Conservation (phyloP, 1,140 invertebrate genomes). For the Drosophila navojoa region DNA sequence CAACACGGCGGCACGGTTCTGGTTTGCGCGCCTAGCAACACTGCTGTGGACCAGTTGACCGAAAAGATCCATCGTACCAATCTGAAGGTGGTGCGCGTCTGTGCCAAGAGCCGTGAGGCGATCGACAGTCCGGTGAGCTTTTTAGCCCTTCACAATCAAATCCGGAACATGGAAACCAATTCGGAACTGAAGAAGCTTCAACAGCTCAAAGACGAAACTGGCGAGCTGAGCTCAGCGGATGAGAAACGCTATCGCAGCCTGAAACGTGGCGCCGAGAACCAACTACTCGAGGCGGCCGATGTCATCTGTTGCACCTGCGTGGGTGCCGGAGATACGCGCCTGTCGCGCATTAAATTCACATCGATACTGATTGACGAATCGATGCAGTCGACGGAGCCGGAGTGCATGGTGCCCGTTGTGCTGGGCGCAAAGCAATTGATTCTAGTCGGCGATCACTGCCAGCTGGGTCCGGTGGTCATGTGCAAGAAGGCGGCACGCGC, state of each 20-base stretch:
- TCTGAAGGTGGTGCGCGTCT: constrained; percentile 97
- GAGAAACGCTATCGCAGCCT: constrained; percentile 97
- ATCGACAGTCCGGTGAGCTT: constrained; percentile 99
- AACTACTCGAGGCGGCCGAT: constrained; percentile 97
- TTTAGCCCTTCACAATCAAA: constrained; percentile 98
- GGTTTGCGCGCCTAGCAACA: constrained; percentile 99
- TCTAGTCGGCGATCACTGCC: constrained; percentile 99
- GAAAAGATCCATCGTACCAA: constrained; percentile 99
- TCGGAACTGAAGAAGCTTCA: constrained; percentile 97
- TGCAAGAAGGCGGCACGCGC: constrained; percentile 99
- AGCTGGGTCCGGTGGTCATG: constrained; percentile 99
- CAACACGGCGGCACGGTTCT: constrained; percentile 97
- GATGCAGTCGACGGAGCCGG: constrained; percentile 97
- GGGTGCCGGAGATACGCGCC: constrained; percentile 97
- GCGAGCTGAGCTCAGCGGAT: constrained; percentile 96
- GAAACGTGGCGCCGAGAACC: constrained; percentile 96
- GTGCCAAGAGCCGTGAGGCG: constrained; percentile 98
- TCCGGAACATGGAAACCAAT: constrained; percentile 95
- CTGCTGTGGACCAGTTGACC: constrained; percentile 99
- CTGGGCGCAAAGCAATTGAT: constrained; percentile 98
- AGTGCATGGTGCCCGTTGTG: constrained; percentile 99
- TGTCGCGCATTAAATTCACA: constrained; percentile 96
- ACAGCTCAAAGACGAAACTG: constrained; percentile 98
- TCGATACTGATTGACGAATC: constrained; percentile 99
- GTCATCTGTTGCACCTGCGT: constrained; percentile 99